Conservation (phyloP, 2,888 invertebrate species). For the Charanyca ferruginea region DNA sequence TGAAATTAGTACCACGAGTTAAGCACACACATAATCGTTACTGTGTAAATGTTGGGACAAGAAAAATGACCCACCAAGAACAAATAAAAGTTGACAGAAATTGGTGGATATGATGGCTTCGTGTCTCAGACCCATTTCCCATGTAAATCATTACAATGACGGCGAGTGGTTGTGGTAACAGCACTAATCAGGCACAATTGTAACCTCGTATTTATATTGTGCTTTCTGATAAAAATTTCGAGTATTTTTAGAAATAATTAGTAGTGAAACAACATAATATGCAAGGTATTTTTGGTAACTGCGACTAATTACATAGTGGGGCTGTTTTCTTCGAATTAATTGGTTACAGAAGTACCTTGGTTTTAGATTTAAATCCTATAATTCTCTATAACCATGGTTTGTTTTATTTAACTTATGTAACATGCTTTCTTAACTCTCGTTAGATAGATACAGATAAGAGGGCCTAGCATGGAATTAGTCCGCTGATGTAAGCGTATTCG, state of each 20-base stretch:
- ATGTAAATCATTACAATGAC: conserved; percentile 74
- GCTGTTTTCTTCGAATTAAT: conserved; percentile 23
- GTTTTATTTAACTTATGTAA: neutral
- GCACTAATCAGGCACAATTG: conserved; percentile 71
- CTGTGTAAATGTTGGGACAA: conserved; percentile 35
- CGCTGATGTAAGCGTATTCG: neutral
- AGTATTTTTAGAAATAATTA: conserved; percentile 48
- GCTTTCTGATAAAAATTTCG: conserved; percentile 55
- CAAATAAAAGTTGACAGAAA: conserved; percentile 78
- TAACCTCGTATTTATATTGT: conserved; percentile 56
- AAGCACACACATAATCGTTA: conserved; percentile 9
- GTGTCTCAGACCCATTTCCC: conserved; percentile 78
- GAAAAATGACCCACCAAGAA: conserved; percentile 59
- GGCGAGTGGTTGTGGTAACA: conserved; percentile 66
- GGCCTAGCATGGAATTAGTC: neutral
- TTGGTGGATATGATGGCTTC: conserved; percentile 79
- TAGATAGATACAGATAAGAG: neutral
- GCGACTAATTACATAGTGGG: conserved; percentile 14
- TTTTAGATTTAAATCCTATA: conserved; percentile 30
- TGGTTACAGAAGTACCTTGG: conserved; percentile 1
- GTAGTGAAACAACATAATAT: conserved; percentile 45
- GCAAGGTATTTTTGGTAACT: conserved; percentile 33
- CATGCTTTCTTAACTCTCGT: neutral
- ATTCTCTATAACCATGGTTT: neutral
- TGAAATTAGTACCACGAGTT: neutral